A percentile compares a stretch with the other conserved stretches of the same genome.
These are phyloP conservation scores for Poeciliopsis occidentalis DNA, from an alignment of 2,113 vertebrate species.

Conservation along the genomic window DNA sequence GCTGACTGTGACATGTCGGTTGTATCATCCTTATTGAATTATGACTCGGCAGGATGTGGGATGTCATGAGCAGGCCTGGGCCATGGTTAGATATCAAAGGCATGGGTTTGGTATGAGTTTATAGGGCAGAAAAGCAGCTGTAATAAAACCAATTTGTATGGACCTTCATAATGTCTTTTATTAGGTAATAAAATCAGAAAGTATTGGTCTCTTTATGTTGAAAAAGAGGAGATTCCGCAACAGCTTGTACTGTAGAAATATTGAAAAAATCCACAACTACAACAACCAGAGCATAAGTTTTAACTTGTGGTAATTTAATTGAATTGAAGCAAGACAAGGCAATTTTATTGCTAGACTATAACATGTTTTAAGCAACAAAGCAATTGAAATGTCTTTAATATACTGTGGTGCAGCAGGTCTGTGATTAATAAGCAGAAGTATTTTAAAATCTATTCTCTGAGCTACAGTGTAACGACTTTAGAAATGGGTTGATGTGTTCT, in stretches of 20 bases:
- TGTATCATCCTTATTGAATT: constrained; percentile 73
- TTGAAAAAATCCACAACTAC: background rate
- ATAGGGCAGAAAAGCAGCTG: constrained; percentile 30
- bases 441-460: no score
- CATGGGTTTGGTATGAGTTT: constrained; percentile 17
- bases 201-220: constrained; percentile 41
- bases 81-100: constrained; percentile 15
- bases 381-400: no score
- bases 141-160: constrained; percentile 61
- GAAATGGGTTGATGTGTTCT: no score
- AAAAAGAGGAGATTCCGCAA: constrained; percentile 29
- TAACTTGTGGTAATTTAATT: background rate
- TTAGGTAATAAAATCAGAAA: constrained; percentile 43
- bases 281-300: background rate
- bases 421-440: no score
- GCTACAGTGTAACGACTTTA: no score
- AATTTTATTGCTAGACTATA: no score
- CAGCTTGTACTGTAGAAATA: background rate
- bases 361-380: no score
- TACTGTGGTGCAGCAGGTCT: no score
- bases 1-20: constrained; percentile 50
- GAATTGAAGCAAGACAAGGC: background rate
- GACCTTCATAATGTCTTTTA: constrained; percentile 56
- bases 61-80: constrained; percentile 45
- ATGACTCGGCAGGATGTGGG: constrained; percentile 62